Evolutionary conservation across 2,797 vertebrate genomes (phyloP), one percentile per base, ranked within the genome.

Genomic region (Enteromius trimaculatus): DNA sequence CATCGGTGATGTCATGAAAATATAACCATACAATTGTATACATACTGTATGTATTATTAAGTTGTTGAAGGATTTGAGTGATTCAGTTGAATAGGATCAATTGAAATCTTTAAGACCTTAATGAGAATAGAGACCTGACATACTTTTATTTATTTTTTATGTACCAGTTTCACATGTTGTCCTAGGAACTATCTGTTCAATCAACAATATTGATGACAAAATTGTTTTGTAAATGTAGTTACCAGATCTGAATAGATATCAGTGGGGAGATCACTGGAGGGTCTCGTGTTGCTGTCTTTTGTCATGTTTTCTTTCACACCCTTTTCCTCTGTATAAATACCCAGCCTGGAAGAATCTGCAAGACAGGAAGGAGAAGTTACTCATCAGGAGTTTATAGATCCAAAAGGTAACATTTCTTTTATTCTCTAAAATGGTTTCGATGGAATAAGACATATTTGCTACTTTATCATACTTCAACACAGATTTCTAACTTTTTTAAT

Each of bases 221-320:
- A 77, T 81, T 5, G 65, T 78, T 87, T 74, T 81, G 69, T 76
- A 44, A 77, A 47, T 82, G 82, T 80, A 68, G 62, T 34, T 66
- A 68, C 47, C 44, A 49, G 70, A 42, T 80, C 51, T 87, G 60
- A 85, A 87, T 69, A 26, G 75, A 23, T 42, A 77, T 77, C 79
- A 82, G 65, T 68, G 21, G 17, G 29, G 70, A 44, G 75, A 79
- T 84, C 72, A 70, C 13, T 55, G 47, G 44, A 85, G 72, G 51
- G 68, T 89, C 86, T 95, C 88, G 79, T 83, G 87, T 94, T 94
- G 86, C 93, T 81, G 86, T 89, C 92, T 89, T 95, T 71, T 86
- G 70, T 82, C 51, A 44, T 14, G 19, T 65, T 88, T 77, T 71
- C 29, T 85, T 79, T 89, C 91, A 92, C 92, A 78, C 92, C 92